phyloP scores from a whole-genome alignment of 2,888 invertebrate genomes.

The Halictus quadricinctus region DNA sequence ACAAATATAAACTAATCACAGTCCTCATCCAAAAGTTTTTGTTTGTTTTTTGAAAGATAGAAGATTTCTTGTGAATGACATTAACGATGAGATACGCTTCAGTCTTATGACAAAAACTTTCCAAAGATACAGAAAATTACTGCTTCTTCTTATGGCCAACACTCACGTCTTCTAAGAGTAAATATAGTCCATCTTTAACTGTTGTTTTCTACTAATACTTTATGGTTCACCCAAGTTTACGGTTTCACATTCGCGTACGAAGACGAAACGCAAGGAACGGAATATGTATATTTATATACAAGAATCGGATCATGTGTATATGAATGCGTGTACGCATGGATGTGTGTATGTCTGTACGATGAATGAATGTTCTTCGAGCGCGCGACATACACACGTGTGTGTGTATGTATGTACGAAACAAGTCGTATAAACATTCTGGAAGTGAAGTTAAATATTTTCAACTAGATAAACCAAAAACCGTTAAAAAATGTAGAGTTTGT shows the following conservation, averaged over 20 bases:
- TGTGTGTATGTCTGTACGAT: background rate
- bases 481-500: slow-evolving; percentile 32
- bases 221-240: background rate
- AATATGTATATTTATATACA: slow-evolving; percentile 61
- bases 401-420: slow-evolving; percentile 67
- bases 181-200: background rate
- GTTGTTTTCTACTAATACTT: slow-evolving; percentile 1
- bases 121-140: background rate
- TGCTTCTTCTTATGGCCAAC: background rate
- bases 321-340: slow-evolving; percentile 11
- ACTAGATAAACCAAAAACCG: slow-evolving; percentile 16
- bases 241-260: slow-evolving; percentile 48
- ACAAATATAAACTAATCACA: background rate
- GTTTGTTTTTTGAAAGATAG: background rate
- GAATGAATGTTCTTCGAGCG: background rate
- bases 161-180: background rate
- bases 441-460: slow-evolving; percentile 46
- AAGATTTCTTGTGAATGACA: background rate
- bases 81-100: background rate
- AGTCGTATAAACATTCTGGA: slow-evolving; percentile 59
- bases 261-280: slow-evolving; percentile 66
- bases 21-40: background rate
- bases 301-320: slow-evolving; percentile 38
- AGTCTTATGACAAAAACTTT: background rate
- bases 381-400: background rate